Base-by-base conservation (phyloP, 2,888 invertebrate genomes). In the Pediacus dermestoides region DNA sequence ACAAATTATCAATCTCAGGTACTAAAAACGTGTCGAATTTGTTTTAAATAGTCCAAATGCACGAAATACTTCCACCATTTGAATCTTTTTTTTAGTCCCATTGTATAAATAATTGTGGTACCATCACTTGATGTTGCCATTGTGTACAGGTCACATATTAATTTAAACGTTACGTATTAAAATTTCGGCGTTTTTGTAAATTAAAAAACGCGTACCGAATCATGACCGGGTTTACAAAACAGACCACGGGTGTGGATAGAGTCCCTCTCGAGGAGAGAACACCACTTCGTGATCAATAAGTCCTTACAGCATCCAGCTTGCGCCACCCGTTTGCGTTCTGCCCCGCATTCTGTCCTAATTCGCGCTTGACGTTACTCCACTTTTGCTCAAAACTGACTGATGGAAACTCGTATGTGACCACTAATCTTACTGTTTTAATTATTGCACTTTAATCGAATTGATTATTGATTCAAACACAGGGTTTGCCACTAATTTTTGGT, bases 21-120 rank as follows among this genome's bases (percentile, higher is more conserved):
- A 28, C 28, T 28, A 28, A 28, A 28, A 3, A 28, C 28, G 28
- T 28, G 7, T 2, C 28, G 28, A 10, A 9, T 9, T 28, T 9
- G 10, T 28, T 28, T 28, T 13, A 28, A 14, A 53, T 59, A 57
- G 60, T 64, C 61, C 59, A 57, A 56, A 47, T 61, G 60, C 49
- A 60, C 61, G 50, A 56, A 55, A 48, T 58, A 61, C 50, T 65
- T 64, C 64, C 64, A 63, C 64, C 65, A 65, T 58, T 64, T 62
- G 50, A 63, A 57, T 27, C 64, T 53, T 45, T 63, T 64, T 52
- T 59, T 62, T 43, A 58, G 61, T 55, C 61, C 62, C 59, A 63
- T 61, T 46, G 54, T 57, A 43, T 32, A 14, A 25, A 34, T 21
- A 32, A 28, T 35, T 37, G 12, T 38, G 36, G 43, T 44, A 40